Evolutionary conservation across 1,140 invertebrate genomes (phyloP), one percentile per base, ranked within the genome.

Genomic region (Brachionus plicatilis): DNA sequence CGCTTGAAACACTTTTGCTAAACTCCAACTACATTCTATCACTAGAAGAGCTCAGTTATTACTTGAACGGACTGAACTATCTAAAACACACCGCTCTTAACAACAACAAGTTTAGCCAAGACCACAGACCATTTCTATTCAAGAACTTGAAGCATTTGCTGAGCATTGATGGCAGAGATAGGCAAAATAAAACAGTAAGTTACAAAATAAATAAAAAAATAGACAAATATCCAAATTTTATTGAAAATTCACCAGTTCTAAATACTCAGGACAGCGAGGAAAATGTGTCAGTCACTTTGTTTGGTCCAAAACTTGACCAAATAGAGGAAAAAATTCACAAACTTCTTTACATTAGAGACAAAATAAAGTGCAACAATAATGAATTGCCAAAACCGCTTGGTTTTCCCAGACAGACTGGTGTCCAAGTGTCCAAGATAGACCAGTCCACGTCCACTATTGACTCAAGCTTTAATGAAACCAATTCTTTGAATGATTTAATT

Each of bases 251-350:
- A 12, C 9, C 72, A 5, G n/a, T n/a, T 70, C 12, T 37, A 33
- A 29, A 70, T 12, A 47, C 17, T 14, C 20, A 9, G 27, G 72
- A 76, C 6, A 47, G 27, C 3, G 72, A 76, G 1, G 72, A 76
- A 47, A 47, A 76, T 50, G 17, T 24, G 12, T 76, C 43, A 14
- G 20, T 1, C 20, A 76, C 11, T n/a, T 53, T 43, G 6, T 45
- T 75, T 24, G 70, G 72, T 76, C 72, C 70, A n/a, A 75, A 45
- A 33, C 72, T 76, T 37, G 72, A 76, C 27, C 43, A 76, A 47
- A 76, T 76, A 9, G 72, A 76, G 45, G 72, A 76, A 24, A 76
- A 76, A 76, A 76, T 76, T 50, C 72, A 76, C 43, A 76, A 76
- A 14, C 43, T 76, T 37, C 45, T 76, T 27, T 76, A 76, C 20